phyloP scores from a whole-genome alignment of 2,888 invertebrate species.

The Brassicogethes aeneus region DNA sequence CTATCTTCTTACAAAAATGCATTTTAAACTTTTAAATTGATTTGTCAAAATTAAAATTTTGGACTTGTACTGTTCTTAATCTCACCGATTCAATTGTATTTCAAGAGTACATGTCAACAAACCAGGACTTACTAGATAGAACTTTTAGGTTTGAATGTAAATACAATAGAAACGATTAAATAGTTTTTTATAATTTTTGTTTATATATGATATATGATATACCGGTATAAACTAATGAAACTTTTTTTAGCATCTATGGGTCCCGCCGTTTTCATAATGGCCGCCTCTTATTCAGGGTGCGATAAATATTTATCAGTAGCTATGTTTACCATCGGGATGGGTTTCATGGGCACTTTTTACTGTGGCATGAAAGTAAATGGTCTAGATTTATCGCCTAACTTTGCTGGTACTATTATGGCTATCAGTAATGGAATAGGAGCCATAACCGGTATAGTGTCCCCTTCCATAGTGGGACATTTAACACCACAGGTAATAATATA shows the following conservation, averaged over 20 bases:
- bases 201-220: no score
- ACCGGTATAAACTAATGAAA: neutral
- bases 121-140: no score
- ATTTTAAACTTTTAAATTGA: no score
- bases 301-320: conserved; percentile 42
- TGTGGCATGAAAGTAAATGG: conserved; percentile 59
- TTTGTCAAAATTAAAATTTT: no score
- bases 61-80: no score
- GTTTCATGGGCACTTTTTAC: conserved; percentile 61
- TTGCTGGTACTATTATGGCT: conserved; percentile 55
- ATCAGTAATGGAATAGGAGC: conserved; percentile 55
- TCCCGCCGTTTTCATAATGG: conserved; percentile 53
- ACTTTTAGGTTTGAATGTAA: no score
- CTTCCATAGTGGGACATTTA: conserved; percentile 50
- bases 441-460: conserved; percentile 52
- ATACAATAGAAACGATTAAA: no score
- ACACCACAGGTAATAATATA: conserved; percentile 54
- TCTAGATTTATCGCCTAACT: conserved; percentile 55
- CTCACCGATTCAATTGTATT: no score
- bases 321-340: conserved; percentile 53
- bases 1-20: no score
- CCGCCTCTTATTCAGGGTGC: conserved; percentile 55
- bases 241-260: conserved; percentile 47
- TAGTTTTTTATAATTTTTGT: no score
- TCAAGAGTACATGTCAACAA: no score